phyloP scores from a whole-genome alignment of 2,888 invertebrate species.

The Theristus sp. region DNA sequence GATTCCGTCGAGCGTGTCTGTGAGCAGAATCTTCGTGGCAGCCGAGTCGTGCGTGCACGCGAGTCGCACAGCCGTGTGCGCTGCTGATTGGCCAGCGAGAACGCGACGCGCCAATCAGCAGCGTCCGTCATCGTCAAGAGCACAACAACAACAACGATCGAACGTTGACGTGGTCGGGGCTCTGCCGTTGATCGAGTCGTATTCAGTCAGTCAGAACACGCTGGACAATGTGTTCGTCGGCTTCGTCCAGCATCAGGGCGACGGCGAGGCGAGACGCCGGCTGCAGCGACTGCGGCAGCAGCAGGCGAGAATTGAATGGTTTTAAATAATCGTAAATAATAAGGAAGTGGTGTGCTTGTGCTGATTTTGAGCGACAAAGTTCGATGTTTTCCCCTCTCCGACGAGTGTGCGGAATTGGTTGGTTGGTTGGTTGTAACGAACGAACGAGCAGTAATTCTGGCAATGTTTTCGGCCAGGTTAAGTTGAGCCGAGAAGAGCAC shows the following conservation, averaged over 20 bases:
- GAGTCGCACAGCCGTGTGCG: neutral
- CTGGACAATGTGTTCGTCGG: slow-evolving; percentile 9
- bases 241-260: slow-evolving; percentile 8
- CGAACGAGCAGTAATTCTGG: neutral
- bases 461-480: too few species aligned
- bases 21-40: neutral
- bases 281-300: neutral
- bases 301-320: neutral
- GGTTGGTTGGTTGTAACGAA: neutral
- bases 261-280: neutral
- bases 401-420: too few species aligned
- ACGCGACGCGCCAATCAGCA: neutral
- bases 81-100: neutral
- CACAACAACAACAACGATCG: neutral
- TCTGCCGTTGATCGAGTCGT: slow-evolving; percentile 4
- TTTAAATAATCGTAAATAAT: too few species aligned
- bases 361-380: neutral
- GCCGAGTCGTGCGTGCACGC: neutral
- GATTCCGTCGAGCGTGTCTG: slow-evolving; percentile 1
- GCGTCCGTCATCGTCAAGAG: neutral
- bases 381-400: too few species aligned
- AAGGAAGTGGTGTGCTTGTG: neutral
- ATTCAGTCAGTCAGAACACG: slow-evolving; percentile 8
- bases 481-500: neutral
- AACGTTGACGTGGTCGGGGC: neutral